These are phyloP conservation scores for Sminthopsis crassicaudata DNA, from an alignment of 2,113 vertebrate species.

Conservation along the genomic window DNA sequence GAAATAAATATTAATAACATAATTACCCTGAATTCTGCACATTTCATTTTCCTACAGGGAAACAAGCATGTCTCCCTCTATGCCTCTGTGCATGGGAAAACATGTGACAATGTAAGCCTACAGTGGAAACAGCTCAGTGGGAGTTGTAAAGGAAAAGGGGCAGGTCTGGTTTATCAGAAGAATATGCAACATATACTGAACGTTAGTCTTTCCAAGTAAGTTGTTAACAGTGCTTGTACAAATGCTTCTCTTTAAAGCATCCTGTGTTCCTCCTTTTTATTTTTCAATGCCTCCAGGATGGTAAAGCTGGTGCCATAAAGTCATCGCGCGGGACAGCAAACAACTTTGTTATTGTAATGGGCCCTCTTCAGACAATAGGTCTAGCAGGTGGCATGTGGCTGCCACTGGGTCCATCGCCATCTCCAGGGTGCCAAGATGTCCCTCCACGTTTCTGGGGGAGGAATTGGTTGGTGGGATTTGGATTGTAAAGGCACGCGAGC, in stretches of 20 bases:
- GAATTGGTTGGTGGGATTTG: constrained; percentile 86
- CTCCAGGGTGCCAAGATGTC: constrained; percentile 88
- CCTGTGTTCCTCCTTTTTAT: constrained; percentile 77
- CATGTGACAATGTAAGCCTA: constrained; percentile 64
- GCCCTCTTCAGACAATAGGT: constrained; percentile 88
- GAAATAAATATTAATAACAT: constrained; percentile 62
- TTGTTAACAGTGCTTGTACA: constrained; percentile 68
- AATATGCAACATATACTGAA: constrained; percentile 63
- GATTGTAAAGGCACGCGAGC: constrained; percentile 98
- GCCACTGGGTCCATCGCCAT: constrained; percentile 79
- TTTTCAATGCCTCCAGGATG: constrained; percentile 62
- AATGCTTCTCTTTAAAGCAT: constrained; percentile 80
- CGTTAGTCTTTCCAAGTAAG: constrained; percentile 69
- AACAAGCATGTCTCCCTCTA: constrained; percentile 31
- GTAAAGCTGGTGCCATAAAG: constrained; percentile 87
- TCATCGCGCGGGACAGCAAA: constrained; percentile 85
- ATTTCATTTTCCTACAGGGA: constrained; percentile 46
- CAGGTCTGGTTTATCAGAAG: constrained; percentile 63
- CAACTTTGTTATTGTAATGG: constrained; percentile 93
- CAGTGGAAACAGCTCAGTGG: constrained; percentile 58
- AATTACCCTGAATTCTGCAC: constrained; percentile 25
- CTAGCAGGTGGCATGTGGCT: constrained; percentile 95
- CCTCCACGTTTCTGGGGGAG: constrained; percentile 85
- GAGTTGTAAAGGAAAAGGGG: constrained; percentile 59
- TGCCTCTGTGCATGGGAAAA: constrained; percentile 68